Evolutionary conservation across 1,140 invertebrate genomes (phyloP).

Genomic region (Triops cancriformis): DNA sequence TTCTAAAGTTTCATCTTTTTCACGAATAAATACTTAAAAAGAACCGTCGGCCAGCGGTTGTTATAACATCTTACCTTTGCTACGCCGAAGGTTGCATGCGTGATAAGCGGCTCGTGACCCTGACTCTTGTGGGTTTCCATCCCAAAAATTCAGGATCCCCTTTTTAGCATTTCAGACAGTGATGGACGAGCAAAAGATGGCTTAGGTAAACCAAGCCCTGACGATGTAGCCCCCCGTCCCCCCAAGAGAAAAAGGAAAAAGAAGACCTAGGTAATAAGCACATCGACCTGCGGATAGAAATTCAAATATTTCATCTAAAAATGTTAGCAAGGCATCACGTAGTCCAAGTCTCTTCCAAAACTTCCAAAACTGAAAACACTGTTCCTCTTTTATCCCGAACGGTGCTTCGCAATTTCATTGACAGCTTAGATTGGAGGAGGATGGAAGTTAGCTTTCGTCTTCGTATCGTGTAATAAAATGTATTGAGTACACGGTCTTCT

Average conservation of each 20-base stretch:
- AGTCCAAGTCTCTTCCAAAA: background rate
- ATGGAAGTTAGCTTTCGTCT: too few species aligned
- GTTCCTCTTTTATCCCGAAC: too few species aligned
- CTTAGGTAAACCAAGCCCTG: background rate
- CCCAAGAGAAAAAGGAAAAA: background rate
- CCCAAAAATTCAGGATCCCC: background rate
- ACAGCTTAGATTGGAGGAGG: too few species aligned
- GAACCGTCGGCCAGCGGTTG: background rate
- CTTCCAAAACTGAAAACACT: background rate
- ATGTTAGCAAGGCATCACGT: too few species aligned
- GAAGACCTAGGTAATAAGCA: background rate
- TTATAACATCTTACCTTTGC: background rate
- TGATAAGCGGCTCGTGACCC: background rate
- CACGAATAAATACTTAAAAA: too few species aligned
- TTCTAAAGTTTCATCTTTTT: too few species aligned
- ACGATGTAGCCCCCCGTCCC: background rate
- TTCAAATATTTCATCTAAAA: background rate
- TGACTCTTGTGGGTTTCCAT: background rate
- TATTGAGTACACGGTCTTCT: too few species aligned
- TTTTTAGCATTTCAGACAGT: constrained; percentile 2
- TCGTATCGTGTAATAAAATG: too few species aligned
- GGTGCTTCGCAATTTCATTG: too few species aligned
- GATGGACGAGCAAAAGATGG: background rate
- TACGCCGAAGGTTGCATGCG: background rate
- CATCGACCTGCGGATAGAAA: background rate